Conservation (phyloP, 2,888 invertebrate genomes). For the Erynnis tages region DNA sequence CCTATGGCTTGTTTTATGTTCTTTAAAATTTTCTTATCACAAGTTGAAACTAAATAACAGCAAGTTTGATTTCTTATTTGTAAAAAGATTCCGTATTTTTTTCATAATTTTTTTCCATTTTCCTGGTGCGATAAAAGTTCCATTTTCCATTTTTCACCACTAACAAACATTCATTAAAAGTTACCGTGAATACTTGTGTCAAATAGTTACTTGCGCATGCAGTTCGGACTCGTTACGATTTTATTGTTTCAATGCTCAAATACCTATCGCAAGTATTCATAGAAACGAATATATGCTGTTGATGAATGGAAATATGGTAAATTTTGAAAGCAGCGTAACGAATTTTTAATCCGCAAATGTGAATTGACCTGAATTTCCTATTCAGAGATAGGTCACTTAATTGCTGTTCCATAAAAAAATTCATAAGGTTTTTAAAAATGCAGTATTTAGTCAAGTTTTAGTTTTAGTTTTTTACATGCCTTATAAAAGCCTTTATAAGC, state of each 20-base stretch:
- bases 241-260: conserved; percentile 10
- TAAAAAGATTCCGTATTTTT: neutral
- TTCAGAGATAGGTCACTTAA: too few relatives aligned
- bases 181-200: neutral
- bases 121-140: neutral
- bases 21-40: too few relatives aligned
- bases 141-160: neutral
- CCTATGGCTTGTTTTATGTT: too few relatives aligned
- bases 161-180: conserved; percentile 13
- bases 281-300: conserved; percentile 9
- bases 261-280: neutral
- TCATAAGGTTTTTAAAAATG: too few relatives aligned
- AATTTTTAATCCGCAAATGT: conserved; percentile 5
- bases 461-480: too few relatives aligned
- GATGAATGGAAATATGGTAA: conserved; percentile 13
- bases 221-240: neutral
- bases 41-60: too few relatives aligned
- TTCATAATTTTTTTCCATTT: neutral
- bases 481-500: too few relatives aligned
- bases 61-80: too few relatives aligned
- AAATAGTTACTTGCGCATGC: conserved; percentile 1
- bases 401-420: neutral
- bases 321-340: conserved; percentile 11
- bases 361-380: neutral
- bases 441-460: too few relatives aligned